Evolutionary conservation across 1,140 invertebrate genomes (phyloP), one percentile per base, ranked within the genome.

Genomic region (Homalodisca vitripennis): DNA sequence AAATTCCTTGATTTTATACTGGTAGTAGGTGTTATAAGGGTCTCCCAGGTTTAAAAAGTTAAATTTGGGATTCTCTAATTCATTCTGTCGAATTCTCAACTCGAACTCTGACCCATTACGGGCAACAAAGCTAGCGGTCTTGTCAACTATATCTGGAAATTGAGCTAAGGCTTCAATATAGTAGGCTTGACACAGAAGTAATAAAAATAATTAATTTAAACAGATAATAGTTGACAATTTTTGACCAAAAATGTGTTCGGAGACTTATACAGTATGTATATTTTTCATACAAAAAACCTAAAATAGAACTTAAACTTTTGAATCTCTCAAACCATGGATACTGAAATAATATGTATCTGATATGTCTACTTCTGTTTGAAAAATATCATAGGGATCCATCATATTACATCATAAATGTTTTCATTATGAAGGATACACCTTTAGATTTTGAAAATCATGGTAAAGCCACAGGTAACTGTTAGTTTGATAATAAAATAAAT

Each of bases 61-160:
- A 77, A 99, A 99, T 78, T 98, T 98, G 1, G 95, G 93, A 82
- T 99, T 99, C 46, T 96, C 95, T 72, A 96, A 84, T 81, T 99
- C 97, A 83, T 98, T 98, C 77, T 98, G 93, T 70, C 94, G 86
- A 78, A 98, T 98, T 73, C 96, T 87, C 20, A 94, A 92, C 81
- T 99, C 98, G 84, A 99, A 99, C 79, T 98, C 97, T 1, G 96
- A 95, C 3, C 97, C 98, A 90, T 99, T 99, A 76, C 96, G 87
- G 1, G 97, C 97, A 1, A 99, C 97, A 79, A 99, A 99, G 82
- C 92, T 95, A 0, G 98, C 98, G 77, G 97, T 96, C 83, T 98
- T 98, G 80, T 99, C 97, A 77, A 99, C 97, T 80, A 98, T 98
- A 84, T 98, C 93, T 95, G 79, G 74, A 77, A 46, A 65, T n/a